Evolutionary conservation across 2,113 vertebrate species (phyloP).

Genomic region (Pelvicachromis taeniatus): DNA sequence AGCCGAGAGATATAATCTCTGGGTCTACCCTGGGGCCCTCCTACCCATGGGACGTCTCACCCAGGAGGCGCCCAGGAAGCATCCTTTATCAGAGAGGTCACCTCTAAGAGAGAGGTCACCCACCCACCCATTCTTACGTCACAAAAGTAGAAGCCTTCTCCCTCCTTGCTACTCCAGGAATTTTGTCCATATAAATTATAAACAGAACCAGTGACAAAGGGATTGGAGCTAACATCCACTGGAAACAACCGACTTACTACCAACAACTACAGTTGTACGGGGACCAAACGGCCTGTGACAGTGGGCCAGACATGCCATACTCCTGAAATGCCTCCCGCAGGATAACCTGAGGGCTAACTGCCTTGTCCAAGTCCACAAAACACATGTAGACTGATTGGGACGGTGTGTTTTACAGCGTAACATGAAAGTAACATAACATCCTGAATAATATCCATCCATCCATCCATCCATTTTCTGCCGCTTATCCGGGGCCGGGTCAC

Average conservation of each 20-base stretch:
- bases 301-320: neutral
- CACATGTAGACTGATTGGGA: too few relatives aligned
- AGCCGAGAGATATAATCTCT: neutral
- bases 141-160: neutral
- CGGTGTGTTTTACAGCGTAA: too few relatives aligned
- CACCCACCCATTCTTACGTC: neutral
- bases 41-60: neutral
- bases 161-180: neutral
- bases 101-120: neutral
- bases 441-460: too few relatives aligned
- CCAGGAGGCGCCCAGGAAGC: neutral
- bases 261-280: fast-evolving
- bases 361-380: too few relatives aligned
- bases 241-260: neutral
- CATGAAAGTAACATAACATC: too few relatives aligned
- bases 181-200: neutral
- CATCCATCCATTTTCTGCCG: too few relatives aligned
- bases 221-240: neutral
- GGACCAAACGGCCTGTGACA: neutral
- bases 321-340: too few relatives aligned
- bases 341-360: too few relatives aligned
- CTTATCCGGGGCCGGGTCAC: too few relatives aligned
- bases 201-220: neutral
- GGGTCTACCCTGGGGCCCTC: neutral
- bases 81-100: neutral